Evolutionary conservation across 2,113 vertebrate genomes (phyloP), one percentile per base, ranked within the genome.

Genomic region (Crotalus tigris): DNA sequence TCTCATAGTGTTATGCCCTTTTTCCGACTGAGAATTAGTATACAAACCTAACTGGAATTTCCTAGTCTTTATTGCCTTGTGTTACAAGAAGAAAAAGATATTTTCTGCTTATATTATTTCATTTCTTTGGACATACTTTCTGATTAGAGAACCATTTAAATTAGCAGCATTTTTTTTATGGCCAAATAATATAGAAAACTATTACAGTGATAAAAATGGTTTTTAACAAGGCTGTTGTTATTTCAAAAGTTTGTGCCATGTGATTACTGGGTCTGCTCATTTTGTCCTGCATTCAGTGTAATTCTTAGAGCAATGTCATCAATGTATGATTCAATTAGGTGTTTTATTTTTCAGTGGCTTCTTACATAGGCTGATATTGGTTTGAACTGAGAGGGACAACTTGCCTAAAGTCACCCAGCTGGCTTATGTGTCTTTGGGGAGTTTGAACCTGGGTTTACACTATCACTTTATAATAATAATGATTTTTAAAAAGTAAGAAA

Each of bases 11-110:
- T 94, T 93, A 85, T 0, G 87, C 92, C 23, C 46, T 95, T 97
- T 98, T 97, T 97, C 97, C 97, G 94, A 57, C 5, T 0, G 1
- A 0, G 29, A 89, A 15, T n/a, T 19, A 96, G 64, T 12, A 0
- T n/a, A 55, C 59, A 91, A 95, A 94, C 91, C 94, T 87, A 92
- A 85, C 93, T 24, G 89, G 92, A 92, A 90, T 96, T 96, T 96
- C 94, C 95, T 96, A 95, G 21, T 92, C 93, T 94, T 97, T 95
- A 93, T 85, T 94, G 95, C 89, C 33, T 51, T 58, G 59, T 3
- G 0, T 94, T 92, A 86, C 91, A 93, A 0, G 85, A 90, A 33
- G 11, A 0, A 0, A 93, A 0, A 3, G 0, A 81, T 49, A 0
- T 0, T 75, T 94, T 59, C 94, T 24, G 58, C 26, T 0, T 0